A percentile compares a stretch with the other conserved stretches of the same genome.
These are phyloP conservation scores for Mythimna vitellina DNA, from an alignment of 2,888 invertebrate species.

Conservation along the genomic window DNA sequence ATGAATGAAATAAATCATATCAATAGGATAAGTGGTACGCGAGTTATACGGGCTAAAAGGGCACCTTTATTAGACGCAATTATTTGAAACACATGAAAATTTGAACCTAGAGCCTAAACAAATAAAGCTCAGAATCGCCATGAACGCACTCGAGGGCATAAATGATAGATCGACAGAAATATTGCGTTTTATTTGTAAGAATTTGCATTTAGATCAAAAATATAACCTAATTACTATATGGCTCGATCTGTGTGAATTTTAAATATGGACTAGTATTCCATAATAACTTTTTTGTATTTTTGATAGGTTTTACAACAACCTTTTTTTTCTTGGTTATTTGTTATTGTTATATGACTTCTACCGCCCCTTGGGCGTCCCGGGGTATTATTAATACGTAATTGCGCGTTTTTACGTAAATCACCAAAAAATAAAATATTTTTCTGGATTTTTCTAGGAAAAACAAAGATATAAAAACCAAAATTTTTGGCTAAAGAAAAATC, in stretches of 20 bases:
- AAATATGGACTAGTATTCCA: not conserved
- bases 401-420: no score
- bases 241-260: not conserved
- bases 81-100: not conserved
- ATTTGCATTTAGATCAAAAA: not conserved
- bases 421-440: no score
- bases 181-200: not conserved
- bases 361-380: no score
- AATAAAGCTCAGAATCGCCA: constrained; percentile 2
- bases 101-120: not conserved
- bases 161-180: not conserved
- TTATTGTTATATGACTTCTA: no score
- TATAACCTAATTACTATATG: not conserved
- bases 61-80: not conserved
- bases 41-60: not conserved
- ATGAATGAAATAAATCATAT: not conserved
- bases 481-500: no score
- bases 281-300: not conserved
- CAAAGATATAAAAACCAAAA: no score
- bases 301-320: no score
- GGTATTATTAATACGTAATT: no score
- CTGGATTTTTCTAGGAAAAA: no score
- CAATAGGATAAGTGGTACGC: not conserved
- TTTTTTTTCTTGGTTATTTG: no score
- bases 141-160: not conserved